A percentile compares a stretch with the other conserved stretches of the same genome.
Conservation (phyloP, 2,797 vertebrate genomes). For the Sebastes diaconus region DNA sequence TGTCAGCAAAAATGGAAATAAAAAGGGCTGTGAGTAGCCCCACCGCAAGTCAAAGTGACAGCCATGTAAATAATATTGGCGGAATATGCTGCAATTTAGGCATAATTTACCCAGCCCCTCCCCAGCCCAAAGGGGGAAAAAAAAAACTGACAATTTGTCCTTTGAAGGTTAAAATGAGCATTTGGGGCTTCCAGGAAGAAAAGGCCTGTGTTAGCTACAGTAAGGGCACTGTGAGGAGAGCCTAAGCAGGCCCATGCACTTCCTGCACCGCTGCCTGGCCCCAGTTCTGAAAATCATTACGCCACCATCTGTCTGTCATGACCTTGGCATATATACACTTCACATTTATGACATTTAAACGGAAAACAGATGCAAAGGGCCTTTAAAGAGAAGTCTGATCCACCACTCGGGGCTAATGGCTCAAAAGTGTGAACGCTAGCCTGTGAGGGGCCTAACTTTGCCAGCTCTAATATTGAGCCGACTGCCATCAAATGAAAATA, state of each 20-base stretch:
- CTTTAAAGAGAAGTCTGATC: constrained; percentile 65
- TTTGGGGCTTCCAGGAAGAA: constrained; percentile 29
- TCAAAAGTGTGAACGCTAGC: constrained; percentile 70
- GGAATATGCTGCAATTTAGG: constrained; percentile 66
- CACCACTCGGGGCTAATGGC: constrained; percentile 65
- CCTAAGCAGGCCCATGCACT: constrained; percentile 50
- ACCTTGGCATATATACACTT: constrained; percentile 71
- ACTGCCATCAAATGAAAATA: constrained; percentile 56
- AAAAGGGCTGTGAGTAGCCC: constrained; percentile 58
- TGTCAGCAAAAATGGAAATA: constrained; percentile 71
- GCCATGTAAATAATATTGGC: constrained; percentile 75
- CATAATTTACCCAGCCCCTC: constrained; percentile 53
- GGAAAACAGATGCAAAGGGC: constrained; percentile 70
- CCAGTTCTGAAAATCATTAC: constrained; percentile 70
- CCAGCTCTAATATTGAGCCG: constrained; percentile 12
- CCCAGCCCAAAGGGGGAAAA: background rate
- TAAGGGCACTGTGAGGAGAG: constrained; percentile 52
- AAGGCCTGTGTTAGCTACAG: constrained; percentile 54
- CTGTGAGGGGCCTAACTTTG: constrained; percentile 49
- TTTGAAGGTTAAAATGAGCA: constrained; percentile 70
- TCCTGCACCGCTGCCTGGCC: constrained; percentile 51
- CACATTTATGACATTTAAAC: constrained; percentile 72
- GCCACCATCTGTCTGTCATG: constrained; percentile 73
- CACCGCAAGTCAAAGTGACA: constrained; percentile 68
- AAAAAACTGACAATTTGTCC: constrained; percentile 52